Evolutionary conservation across 2,113 vertebrate species (phyloP), one percentile per base, ranked within the genome.

Genomic region (Gallinago media): DNA sequence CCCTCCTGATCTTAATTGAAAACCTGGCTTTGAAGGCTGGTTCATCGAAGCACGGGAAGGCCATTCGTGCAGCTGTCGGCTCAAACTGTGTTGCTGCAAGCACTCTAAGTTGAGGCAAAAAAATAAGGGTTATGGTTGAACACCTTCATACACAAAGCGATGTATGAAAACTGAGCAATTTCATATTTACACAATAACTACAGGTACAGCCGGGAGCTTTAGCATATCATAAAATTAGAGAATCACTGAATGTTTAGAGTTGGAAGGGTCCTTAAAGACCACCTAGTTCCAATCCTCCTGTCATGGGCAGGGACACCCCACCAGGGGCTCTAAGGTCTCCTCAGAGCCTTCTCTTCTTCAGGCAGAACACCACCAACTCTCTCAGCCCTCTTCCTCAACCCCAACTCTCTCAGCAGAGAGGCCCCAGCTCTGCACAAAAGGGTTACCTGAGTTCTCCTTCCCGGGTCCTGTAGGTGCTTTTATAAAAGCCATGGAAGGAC

Each of bases 21-120:
- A 99, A 99, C 72, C 94, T 99, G 52, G 99, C 98, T 98, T 99
- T 99, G 93, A 99, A 98, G 42, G 99, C 98, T 1, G 99, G 99
- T 70, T 99, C 99, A 32, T 99, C 98, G 15, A 99, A 99, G 94
- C 99, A 99, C 3, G 99, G 99, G 93, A 99, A 99, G 29, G 99
- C 99, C 95, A 97, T 98, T 16, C 99, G 98, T 8, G 99, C 99
- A n/a, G 98, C 98, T 3, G 99, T 99, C 0, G 99, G 98, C 95
- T 99, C 99, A 94, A 99, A 99, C 47, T 99, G 99, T 1, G 99
- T 99, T 38, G 98, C 98, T 6, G 99, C 99, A 86, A 99, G 74
- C 38, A 98, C 76, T 81, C 99, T 99, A 74, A 54, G 54, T 3
- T 25, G 79, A 34, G 27, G 7, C 32, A 46, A 46, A 25, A 68